Evolutionary conservation across 2,113 vertebrate genomes (phyloP).

Genomic region (Riparia riparia): DNA sequence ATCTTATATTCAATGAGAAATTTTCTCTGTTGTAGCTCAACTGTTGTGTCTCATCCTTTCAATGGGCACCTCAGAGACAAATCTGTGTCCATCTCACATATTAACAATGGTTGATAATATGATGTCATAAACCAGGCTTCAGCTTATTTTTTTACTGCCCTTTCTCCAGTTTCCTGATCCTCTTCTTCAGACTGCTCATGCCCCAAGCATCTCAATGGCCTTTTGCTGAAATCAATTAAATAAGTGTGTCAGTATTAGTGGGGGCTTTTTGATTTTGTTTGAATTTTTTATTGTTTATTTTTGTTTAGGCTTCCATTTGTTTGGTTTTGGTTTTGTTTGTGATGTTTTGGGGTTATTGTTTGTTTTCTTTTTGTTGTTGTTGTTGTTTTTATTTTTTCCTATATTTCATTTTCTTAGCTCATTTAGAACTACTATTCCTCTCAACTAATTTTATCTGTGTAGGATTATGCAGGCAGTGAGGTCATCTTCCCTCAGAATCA

Average conservation of each 20-base stretch:
- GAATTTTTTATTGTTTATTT: neutral
- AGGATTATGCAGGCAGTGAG: neutral
- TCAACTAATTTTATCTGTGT: neutral
- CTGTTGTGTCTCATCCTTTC: neutral
- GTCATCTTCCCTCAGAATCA: neutral
- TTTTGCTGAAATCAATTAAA: neutral
- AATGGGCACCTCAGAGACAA: neutral
- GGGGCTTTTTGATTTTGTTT: neutral
- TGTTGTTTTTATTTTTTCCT: neutral
- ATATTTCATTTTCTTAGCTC: neutral
- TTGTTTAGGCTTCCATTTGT: neutral
- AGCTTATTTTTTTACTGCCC: neutral
- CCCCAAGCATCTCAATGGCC: neutral
- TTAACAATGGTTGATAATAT: neutral
- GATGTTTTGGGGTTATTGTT: neutral
- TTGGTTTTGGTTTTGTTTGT: too few species aligned
- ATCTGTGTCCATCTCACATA: neutral
- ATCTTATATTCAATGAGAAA: neutral
- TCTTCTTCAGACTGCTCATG: neutral
- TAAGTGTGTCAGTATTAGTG: neutral
- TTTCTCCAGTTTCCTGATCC: neutral
- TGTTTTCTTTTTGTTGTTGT: neutral
- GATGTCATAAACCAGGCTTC: neutral
- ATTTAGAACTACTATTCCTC: neutral
- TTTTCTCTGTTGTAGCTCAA: neutral